Conservation (phyloP, 2,113 vertebrate species). For the Hystrix brachyura region DNA sequence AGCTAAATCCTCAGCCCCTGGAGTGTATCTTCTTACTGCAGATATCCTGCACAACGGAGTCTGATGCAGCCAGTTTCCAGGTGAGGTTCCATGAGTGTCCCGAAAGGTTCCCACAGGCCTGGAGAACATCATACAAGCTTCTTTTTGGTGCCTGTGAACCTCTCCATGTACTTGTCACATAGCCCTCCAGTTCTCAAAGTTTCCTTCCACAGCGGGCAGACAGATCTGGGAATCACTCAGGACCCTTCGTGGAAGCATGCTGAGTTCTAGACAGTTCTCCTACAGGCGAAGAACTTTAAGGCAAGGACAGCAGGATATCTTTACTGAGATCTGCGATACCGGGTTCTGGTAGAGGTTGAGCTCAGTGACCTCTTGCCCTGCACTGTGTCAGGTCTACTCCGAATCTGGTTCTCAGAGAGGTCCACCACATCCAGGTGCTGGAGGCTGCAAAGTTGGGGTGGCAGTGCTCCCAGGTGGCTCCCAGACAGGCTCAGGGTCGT, state of each 20-base stretch:
- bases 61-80: constrained; percentile 58
- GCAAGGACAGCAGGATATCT: constrained; percentile 93
- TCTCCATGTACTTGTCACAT: constrained; percentile 98
- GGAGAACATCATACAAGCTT: constrained; percentile 93
- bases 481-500: constrained; percentile 95
- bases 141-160: constrained; percentile 99
- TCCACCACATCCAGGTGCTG: constrained; percentile 96
- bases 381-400: constrained; percentile 91
- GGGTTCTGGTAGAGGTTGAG: constrained; percentile 99
- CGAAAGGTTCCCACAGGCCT: constrained; percentile 41
- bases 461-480: constrained; percentile 94
- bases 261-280: constrained; percentile 98
- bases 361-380: constrained; percentile 95
- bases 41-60: constrained; percentile 39
- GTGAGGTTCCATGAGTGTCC: constrained; percentile 54
- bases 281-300: constrained; percentile 98
- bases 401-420: constrained; percentile 96
- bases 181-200: constrained; percentile 95
- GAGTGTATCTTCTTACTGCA: constrained; percentile 36
- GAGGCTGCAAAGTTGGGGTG: constrained; percentile 92
- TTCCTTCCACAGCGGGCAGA: constrained; percentile 96
- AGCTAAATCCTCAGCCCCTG: too few relatives aligned
- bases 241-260: constrained; percentile 94
- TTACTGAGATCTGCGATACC: constrained; percentile 94
- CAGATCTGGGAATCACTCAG: constrained; percentile 95